Percentiles rank a stretch among this genome's conserved stretches.
Conservation (phyloP, 2,113 vertebrate genomes). For the Ctenodactylus gundi region DNA sequence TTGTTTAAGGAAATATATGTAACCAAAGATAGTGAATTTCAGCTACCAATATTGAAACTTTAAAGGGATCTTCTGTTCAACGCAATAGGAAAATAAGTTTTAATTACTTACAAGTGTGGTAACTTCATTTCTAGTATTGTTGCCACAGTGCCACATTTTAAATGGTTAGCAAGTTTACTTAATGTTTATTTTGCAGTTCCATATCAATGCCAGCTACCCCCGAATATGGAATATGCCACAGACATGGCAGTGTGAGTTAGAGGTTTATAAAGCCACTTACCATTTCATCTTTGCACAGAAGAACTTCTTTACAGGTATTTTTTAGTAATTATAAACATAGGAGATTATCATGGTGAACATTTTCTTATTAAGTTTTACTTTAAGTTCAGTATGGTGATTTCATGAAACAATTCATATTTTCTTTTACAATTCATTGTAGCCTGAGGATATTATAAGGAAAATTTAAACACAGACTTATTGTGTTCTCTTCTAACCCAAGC, state of each 20-base stretch:
- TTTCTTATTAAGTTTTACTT: not conserved
- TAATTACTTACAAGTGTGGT: constrained; percentile 74
- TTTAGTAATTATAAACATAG: not conserved
- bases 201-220: constrained; percentile 96
- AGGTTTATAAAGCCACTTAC: constrained; percentile 99
- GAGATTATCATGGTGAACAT: not conserved
- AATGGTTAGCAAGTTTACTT: constrained; percentile 64
- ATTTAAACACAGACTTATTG: constrained; percentile 9
- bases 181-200: constrained; percentile 88
- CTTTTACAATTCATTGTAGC: not conserved
- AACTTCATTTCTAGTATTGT: constrained; percentile 61
- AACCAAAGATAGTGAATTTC: constrained; percentile 57
- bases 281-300: constrained; percentile 99
- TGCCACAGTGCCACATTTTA: constrained; percentile 33
- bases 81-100: constrained; percentile 72
- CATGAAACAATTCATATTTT: not conserved
- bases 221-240: constrained; percentile 98
- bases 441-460: not conserved
- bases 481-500: not conserved
- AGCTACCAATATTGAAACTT: constrained; percentile 68
- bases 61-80: constrained; percentile 74
- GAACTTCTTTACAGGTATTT: constrained; percentile 96
- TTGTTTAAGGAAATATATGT: constrained; percentile 24
- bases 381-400: not conserved
- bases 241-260: constrained; percentile 97